These are phyloP conservation scores for Acromyrmex charruanus DNA, from an alignment of 1,140 invertebrate genomes.

Conservation along the genomic window DNA sequence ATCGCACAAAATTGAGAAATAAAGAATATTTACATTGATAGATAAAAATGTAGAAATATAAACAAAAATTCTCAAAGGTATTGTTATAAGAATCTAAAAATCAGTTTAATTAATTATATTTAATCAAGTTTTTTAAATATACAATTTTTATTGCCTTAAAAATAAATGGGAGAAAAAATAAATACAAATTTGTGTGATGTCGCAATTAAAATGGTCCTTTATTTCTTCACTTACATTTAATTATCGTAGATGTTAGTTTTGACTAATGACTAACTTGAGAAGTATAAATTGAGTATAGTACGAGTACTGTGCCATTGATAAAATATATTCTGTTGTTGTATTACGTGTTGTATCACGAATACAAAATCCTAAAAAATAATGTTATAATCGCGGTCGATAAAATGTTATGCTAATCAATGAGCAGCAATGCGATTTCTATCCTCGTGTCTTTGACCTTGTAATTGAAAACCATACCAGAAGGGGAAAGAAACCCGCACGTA, in stretches of 20 bases:
- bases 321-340: constrained; percentile 26
- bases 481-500: constrained; percentile 38
- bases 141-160: background rate
- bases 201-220: constrained; percentile 33
- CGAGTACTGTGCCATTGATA: constrained; percentile 45
- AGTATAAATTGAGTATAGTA: constrained; percentile 28
- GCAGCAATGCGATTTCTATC: constrained; percentile 6
- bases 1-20: background rate
- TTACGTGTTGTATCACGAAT: constrained; percentile 8
- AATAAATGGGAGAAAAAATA: background rate
- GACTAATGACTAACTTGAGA: background rate
- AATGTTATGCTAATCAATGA: background rate
- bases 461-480: constrained; percentile 53
- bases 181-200: background rate
- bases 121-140: background rate
- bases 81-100: background rate
- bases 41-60: constrained; percentile 6
- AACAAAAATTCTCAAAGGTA: background rate
- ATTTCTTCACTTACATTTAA: constrained; percentile 50
- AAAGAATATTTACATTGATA: background rate
- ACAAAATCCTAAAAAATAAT: constrained; percentile 30
- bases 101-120: background rate
- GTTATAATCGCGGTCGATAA: constrained; percentile 19
- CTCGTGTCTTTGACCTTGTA: constrained; percentile 60
- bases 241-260: background rate